A percentile compares a stretch with the other conserved stretches of the same genome.
Evolutionary conservation across 2,888 invertebrate genomes (phyloP).

Genomic region (Icerya purchasi): DNA sequence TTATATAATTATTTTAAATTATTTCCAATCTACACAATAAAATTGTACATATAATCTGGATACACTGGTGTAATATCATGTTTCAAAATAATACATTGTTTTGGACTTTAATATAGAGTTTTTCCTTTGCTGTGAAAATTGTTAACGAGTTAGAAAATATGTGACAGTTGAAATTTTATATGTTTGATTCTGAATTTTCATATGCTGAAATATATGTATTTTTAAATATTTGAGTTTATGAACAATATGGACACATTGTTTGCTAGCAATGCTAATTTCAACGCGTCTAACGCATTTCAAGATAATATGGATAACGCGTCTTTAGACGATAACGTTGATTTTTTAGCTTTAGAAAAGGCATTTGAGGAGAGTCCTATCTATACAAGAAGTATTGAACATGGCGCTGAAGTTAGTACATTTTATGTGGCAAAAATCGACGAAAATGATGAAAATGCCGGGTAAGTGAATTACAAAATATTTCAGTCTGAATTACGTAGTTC

Average conservation of each 20-base stretch:
- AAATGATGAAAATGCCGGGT: slow-evolving; percentile 31
- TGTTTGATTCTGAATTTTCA: too few relatives aligned
- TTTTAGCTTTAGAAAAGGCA: slow-evolving; percentile 29
- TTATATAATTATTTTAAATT: too few relatives aligned
- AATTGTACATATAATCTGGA: too few relatives aligned
- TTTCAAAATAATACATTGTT: neutral
- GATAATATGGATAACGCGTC: neutral
- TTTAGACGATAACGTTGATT: slow-evolving; percentile 27
- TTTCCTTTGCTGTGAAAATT: neutral
- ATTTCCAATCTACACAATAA: too few relatives aligned
- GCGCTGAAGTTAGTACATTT: slow-evolving; percentile 20
- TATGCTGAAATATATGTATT: too few relatives aligned
- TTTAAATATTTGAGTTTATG: neutral
- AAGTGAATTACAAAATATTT: too few relatives aligned
- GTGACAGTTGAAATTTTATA: too few relatives aligned
- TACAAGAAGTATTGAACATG: slow-evolving; percentile 23
- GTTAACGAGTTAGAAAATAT: too few relatives aligned
- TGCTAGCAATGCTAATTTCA: neutral
- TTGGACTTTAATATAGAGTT: neutral
- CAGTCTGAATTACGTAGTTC: too few relatives aligned
- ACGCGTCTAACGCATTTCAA: neutral
- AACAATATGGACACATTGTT: neutral
- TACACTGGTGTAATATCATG: neutral
- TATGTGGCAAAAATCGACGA: slow-evolving; percentile 26
- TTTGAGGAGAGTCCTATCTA: slow-evolving; percentile 28